A percentile compares a stretch with the other conserved stretches of the same genome.
phyloP scores from a whole-genome alignment of 2,113 vertebrate species.

The Carettochelys insculpta region DNA sequence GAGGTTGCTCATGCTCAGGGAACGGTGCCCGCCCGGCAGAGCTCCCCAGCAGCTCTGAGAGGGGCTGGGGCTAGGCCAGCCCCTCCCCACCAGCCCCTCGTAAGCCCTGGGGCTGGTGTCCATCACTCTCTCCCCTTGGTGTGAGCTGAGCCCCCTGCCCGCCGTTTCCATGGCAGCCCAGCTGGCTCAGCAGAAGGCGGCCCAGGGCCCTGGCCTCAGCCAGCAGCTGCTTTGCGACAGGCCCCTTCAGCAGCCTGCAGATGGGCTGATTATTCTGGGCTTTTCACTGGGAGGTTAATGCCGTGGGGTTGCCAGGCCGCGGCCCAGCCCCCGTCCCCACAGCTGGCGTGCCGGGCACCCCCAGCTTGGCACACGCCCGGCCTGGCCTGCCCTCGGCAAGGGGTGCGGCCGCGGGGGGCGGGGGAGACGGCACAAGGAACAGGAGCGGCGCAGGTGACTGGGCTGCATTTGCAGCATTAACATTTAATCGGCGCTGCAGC shows the following conservation, averaged over 20 bases:
- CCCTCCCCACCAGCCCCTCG: no score
- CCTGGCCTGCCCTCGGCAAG: neutral
- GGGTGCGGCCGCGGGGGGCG: neutral
- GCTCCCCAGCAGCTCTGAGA: neutral
- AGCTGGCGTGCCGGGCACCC: accelerated
- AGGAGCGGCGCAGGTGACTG: slow-evolving; percentile 4
- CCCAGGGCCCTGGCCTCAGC: neutral
- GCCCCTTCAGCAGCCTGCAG: neutral
- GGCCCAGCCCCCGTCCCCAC: neutral
- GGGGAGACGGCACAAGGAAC: neutral
- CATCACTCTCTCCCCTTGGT: neutral
- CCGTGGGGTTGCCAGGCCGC: neutral
- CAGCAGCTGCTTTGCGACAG: neutral
- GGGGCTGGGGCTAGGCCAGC: no score
- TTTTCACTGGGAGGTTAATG: neutral
- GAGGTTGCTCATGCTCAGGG: no score
- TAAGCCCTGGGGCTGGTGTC: neutral
- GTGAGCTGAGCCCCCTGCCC: neutral
- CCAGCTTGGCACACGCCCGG: neutral
- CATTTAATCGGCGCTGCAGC: slow-evolving; percentile 61
- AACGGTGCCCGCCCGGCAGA: slow-evolving; percentile 8
- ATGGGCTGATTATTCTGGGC: neutral
- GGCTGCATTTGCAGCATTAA: slow-evolving; percentile 61
- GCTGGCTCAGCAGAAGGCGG: neutral
- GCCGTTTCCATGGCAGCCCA: neutral